Base-by-base conservation (phyloP, 2,888 invertebrate genomes). In the Calliphora vomitoria region DNA sequence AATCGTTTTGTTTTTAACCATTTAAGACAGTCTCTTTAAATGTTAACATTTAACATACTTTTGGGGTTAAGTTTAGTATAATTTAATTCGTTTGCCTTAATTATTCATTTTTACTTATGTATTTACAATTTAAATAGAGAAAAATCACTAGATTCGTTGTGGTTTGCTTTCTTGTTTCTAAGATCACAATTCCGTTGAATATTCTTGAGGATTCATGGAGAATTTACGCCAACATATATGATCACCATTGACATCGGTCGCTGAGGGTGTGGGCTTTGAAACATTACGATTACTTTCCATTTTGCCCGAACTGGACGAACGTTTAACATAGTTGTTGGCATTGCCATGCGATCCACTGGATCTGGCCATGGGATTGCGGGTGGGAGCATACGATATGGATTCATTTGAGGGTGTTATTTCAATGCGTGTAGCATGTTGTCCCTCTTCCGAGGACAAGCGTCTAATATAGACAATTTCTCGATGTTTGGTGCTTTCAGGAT, bases 141-240 rank as follows among this genome's bases (percentile, higher is more conserved):
- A 82, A 75, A 72, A 83, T 83, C 82, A 87, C 87, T 87, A 87
- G 87, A 87, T 87, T 87, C 87, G 87, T 87, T 87, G 85, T 87
- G 74, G 78, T 78, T 35, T 66, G 11, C 55, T 50, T 5, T 86
- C 8, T 64, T 68, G 13, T 66, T 80, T 25, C 25, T 82, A 66
- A 68, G 78, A 89, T 92, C 91, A 94, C 92, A 94, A 91, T 91
- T 94, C 94, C 74, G 94, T 94, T 78, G 94, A 94, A 90, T 93
- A 94, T 87, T 94, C 94, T 89, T 93, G 93, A 76, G 93, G 91
- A 90, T 93, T 94, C 53, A 93, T 92, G 31, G 93, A 92, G 89
- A 93, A 89, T 89, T 93, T 94, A 85, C 95, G 93, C 93, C 95
- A 95, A 91, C 95, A 95, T 82, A 95, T 94, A 89, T 95, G 95